These are phyloP conservation scores for Anoncus sp. DNA, from an alignment of 2,888 invertebrate species.

Conservation along the genomic window DNA sequence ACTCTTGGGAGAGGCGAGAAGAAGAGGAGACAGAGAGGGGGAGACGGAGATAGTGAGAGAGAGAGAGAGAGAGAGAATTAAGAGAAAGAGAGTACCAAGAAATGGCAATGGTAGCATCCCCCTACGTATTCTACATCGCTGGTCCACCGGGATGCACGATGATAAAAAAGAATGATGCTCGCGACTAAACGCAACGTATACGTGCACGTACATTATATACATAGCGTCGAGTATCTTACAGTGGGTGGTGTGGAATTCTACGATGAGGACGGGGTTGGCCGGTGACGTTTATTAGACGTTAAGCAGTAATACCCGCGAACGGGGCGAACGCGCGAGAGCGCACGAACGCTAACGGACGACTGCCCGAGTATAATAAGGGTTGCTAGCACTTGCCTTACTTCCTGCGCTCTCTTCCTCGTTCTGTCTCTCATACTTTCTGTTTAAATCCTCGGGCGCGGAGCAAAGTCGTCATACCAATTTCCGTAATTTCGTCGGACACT, in stretches of 20 bases:
- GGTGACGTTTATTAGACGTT: slow-evolving; percentile 83
- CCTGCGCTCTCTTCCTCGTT: background rate
- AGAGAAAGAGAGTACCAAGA: slow-evolving; percentile 31
- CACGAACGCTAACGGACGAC: slow-evolving; percentile 69
- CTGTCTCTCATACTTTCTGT: slow-evolving; percentile 10
- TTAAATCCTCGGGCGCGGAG: slow-evolving; percentile 53
- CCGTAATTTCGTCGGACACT: slow-evolving; percentile 82
- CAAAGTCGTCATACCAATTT: slow-evolving; percentile 82
- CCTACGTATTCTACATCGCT: slow-evolving; percentile 12
- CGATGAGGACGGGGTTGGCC: slow-evolving; percentile 56
- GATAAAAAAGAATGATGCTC: slow-evolving; percentile 70
- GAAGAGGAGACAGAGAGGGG: slow-evolving; percentile 25
- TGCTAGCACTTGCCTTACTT: slow-evolving; percentile 15
- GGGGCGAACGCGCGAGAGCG: slow-evolving; percentile 74
- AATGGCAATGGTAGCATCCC: slow-evolving; percentile 4
- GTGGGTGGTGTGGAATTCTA: slow-evolving; percentile 14
- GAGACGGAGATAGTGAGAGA: slow-evolving; percentile 7
- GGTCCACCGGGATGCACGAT: slow-evolving; percentile 51
- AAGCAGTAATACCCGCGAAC: slow-evolving; percentile 81
- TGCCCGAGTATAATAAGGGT: slow-evolving; percentile 74
- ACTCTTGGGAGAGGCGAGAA: slow-evolving; percentile 31
- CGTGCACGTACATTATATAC: no score
- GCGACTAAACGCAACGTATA: slow-evolving; percentile 56
- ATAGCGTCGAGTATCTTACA: slow-evolving; percentile 8
- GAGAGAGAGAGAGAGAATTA: background rate